Base-by-base conservation (phyloP, 2,113 vertebrate species). In the Lophochroa leadbeateri region DNA sequence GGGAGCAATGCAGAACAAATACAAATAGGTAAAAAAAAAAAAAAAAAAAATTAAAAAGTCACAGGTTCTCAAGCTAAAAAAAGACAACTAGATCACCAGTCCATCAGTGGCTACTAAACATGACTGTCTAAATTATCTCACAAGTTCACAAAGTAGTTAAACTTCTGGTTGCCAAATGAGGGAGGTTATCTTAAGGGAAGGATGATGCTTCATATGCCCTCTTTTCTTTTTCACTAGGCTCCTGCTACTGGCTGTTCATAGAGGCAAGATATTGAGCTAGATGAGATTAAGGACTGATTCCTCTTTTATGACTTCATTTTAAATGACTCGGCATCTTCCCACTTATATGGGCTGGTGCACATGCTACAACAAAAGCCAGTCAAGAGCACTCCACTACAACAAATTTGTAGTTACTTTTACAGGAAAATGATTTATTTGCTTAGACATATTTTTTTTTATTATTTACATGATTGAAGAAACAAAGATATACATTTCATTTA, bases 401-500 rank as follows among this genome's bases (percentile, higher is more conserved):
- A 85, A 60, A 41, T 19, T 7, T 60, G 20, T n/a, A 72, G 84
- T 41, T 69, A 46, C 28, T 71, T 76, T 76, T 44, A 91, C 52
- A 93, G 90, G 64, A 44, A 61, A 72, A 50, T 57, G 5, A 91
- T 27, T 93, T 84, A 31, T 82, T 79, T 47, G 31, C 37, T 86
- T 53, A 76, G 23, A 29, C 46, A 2, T 13, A 18, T 39, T n/a
- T 71, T 77, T 83, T 55, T n/a, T 71, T 63, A 69, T 83, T 57
- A 74, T 67, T 82, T 69, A 44, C 33, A 31, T 33, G 61, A 63
- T 44, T 44, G 63, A 95, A 95, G 82, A 90, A 87, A 94, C 67
- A 90, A 46, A 85, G 76, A 97, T 31, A 65, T 92, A 84, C 13
- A 65, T 52, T 35, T 91, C 55, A 78, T 64, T 78, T 92, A 90